Conservation (phyloP, 2,888 invertebrate species). For the Teleiodes luculella region DNA sequence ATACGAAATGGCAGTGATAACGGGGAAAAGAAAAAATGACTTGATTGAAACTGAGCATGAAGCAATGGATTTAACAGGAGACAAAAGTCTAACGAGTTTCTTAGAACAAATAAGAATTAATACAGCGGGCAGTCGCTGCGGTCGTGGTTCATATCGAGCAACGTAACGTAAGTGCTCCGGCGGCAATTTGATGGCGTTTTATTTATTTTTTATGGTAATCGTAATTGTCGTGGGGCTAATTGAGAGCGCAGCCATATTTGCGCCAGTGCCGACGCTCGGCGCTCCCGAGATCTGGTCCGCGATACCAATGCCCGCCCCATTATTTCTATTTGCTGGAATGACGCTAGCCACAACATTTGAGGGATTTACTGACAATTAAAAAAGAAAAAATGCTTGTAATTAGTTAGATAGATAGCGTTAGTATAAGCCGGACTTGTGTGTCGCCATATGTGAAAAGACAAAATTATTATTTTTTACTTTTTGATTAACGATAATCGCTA, state of each 20-base stretch:
- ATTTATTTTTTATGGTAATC: slow-evolving; percentile 71
- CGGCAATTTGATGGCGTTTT: slow-evolving; percentile 61
- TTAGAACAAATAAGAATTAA: not conserved
- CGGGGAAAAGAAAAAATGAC: too few species aligned
- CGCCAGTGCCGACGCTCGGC: slow-evolving; percentile 27
- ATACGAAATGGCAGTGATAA: too few species aligned
- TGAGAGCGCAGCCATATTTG: slow-evolving; percentile 63
- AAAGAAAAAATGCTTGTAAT: too few species aligned
- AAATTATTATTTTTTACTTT: too few species aligned
- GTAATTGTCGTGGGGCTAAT: slow-evolving; percentile 66
- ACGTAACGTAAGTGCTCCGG: slow-evolving; percentile 42
- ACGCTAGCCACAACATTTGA: slow-evolving; percentile 25
- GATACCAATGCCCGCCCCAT: slow-evolving; percentile 50
- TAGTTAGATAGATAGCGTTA: too few species aligned
- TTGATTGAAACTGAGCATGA: too few species aligned
- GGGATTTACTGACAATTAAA: not conserved
- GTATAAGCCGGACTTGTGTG: too few species aligned
- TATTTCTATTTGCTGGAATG: slow-evolving; percentile 59
- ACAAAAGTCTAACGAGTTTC: not conserved
- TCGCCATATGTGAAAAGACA: too few species aligned
- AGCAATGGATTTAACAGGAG: too few species aligned
- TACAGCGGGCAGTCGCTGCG: slow-evolving; percentile 16
- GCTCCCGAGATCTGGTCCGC: slow-evolving; percentile 49
- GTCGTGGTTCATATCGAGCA: slow-evolving; percentile 36
- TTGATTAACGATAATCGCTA: too few species aligned